Conservation (phyloP, 1,140 invertebrate species). For the Zaprionus taronus region DNA sequence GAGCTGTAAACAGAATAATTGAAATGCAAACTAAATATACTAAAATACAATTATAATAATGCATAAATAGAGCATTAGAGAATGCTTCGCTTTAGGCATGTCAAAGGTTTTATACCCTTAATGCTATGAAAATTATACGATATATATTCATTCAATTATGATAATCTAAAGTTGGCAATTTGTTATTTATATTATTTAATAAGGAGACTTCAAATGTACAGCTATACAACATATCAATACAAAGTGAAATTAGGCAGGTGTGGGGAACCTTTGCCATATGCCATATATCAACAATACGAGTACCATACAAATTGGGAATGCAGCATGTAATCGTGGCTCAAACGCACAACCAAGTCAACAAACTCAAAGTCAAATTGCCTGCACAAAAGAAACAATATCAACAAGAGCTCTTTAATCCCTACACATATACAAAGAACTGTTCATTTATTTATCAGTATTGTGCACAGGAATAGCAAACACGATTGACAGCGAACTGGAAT, state of each 20-base stretch:
- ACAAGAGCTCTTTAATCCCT: constrained; percentile 6
- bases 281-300: neutral
- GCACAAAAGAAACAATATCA: neutral
- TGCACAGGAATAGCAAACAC: neutral
- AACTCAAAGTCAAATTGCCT: neutral
- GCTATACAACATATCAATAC: no score
- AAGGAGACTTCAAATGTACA: no score
- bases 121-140: no score
- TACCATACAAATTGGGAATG: no score
- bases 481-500: neutral
- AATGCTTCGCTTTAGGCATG: neutral
- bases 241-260: no score
- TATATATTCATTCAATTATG: no score
- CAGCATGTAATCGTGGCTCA: no score
- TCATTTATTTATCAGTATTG: neutral
- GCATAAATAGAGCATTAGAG: neutral
- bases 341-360: neutral
- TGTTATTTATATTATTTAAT: no score
- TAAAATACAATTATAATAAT: neutral
- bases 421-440: neutral
- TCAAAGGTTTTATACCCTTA: no score
- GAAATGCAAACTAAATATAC: neutral
- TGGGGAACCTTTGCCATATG: no score
- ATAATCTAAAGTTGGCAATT: no score
- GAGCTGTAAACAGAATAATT: neutral